Evolutionary conservation across 1,140 invertebrate genomes (phyloP), one percentile per base, ranked within the genome.

Genomic region (Drosophila kepulauana): DNA sequence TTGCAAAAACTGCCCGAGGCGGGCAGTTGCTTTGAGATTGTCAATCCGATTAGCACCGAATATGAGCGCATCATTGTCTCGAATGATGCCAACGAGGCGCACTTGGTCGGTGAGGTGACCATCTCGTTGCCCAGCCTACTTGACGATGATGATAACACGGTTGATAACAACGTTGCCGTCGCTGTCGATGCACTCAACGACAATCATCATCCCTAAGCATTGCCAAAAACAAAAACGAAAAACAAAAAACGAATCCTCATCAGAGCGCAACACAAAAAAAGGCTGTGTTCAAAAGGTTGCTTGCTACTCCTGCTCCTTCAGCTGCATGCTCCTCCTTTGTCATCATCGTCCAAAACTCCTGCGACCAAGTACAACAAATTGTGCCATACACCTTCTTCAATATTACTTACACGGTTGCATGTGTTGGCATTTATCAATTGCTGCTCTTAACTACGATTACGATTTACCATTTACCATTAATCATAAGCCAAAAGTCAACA

Each of bases 21-120:
- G 1, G 82, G 73, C 43, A 81, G 71, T 11, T 91, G 87, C 51
- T 92, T 77, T 38, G 87, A 91, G 68, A 92, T 91, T 25, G 75
- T 91, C 5, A 85, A 88, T 54, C 85, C 84, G 3, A 84, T 75
- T 6, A 77, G 82, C 20, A 20, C 30, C 1, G 74, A 91, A 7
- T 81, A 64, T 13, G 77, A 86, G 51, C 75, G 91, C 13, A 79
- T 92, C 15, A 81, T 92, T 20, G 91, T 92, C 4, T 86, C 91
- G 5, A 92, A 86, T 20, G 81, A 92, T 82, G 58, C 81, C 8
- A 71, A 78, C 33, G 87, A 91, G 52, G 73, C 87, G 13, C 72
- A 80, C 46, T 30, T 81, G 0, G 45, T 91, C 7, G 91, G 91
- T 16, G 87, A 92, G 49, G 91, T 92, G 35, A 59, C 90, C 33